A percentile compares a stretch with the other conserved stretches of the same genome.
These are phyloP conservation scores for Mesorhabditis belari DNA, from an alignment of 2,888 invertebrate species.

Conservation along the genomic window DNA sequence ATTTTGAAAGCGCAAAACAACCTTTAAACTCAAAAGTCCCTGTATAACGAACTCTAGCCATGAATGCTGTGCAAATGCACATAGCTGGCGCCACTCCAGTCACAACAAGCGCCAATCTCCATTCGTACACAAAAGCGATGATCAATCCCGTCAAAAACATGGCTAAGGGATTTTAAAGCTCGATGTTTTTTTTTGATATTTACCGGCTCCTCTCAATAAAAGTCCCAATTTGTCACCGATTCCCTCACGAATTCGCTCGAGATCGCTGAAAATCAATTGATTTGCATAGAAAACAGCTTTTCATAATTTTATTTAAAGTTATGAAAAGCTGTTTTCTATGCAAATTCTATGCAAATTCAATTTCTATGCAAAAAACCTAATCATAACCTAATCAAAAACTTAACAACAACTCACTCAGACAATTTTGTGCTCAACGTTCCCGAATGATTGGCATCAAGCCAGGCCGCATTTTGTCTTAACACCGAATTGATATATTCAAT, in stretches of 20 bases:
- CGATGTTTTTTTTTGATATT: too few species aligned
- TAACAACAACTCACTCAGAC: background rate
- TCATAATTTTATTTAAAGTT: too few species aligned
- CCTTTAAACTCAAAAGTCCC: background rate
- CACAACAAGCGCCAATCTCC: background rate
- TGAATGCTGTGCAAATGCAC: constrained; percentile 21
- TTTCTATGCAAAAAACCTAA: background rate
- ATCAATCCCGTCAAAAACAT: background rate
- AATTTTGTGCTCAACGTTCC: background rate
- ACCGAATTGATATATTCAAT: background rate
- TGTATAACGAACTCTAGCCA: constrained; percentile 17
- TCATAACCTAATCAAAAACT: background rate
- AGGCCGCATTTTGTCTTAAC: background rate
- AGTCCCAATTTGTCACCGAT: background rate
- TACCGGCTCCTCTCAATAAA: background rate
- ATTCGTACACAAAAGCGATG: background rate
- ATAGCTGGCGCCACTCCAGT: constrained; percentile 22
- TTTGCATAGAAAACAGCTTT: too few species aligned
- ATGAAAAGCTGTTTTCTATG: too few species aligned
- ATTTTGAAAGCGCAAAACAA: too few species aligned
- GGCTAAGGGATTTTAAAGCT: too few species aligned
- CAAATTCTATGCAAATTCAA: background rate
- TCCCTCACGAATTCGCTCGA: background rate
- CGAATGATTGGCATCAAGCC: background rate
- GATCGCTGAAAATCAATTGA: too few species aligned